Evolutionary conservation across 2,797 vertebrate species (phyloP).

Genomic region (Hafferia zeledoni): DNA sequence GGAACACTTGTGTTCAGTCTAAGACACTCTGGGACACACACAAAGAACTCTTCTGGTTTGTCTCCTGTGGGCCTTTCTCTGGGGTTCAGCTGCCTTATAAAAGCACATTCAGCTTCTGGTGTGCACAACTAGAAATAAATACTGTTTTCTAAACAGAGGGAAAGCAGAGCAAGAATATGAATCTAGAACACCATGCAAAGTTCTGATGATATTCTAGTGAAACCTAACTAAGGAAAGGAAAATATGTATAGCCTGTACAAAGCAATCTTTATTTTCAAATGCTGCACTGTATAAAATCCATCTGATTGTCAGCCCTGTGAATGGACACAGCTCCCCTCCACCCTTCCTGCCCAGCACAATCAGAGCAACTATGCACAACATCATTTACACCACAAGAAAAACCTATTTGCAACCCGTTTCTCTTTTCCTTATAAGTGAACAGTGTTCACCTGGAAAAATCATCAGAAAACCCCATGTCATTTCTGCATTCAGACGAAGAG

Average conservation of each 20-base stretch:
- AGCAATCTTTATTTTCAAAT: constrained; percentile 52
- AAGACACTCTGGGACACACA: neutral
- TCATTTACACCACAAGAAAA: neutral
- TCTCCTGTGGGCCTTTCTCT: neutral
- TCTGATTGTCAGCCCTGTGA: neutral
- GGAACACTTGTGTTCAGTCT: neutral
- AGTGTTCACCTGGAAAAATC: neutral
- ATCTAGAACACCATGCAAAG: neutral
- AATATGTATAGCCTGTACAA: neutral
- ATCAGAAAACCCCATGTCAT: neutral
- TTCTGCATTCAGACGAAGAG: neutral
- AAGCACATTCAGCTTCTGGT: neutral
- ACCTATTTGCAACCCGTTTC: neutral
- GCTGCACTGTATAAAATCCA: neutral
- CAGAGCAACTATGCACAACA: neutral
- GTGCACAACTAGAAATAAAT: neutral
- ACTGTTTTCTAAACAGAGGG: neutral
- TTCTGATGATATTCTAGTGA: neutral
- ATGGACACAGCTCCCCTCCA: neutral
- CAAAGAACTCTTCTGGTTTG: neutral
- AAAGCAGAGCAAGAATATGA: neutral
- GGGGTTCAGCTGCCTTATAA: neutral
- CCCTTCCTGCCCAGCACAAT: neutral
- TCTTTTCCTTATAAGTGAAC: neutral
- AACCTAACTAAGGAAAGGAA: neutral